Percentiles rank a stretch among this genome's conserved stretches.
Conservation (phyloP, 23 tunicate genomes). For the Phallusia fumigata region DNA sequence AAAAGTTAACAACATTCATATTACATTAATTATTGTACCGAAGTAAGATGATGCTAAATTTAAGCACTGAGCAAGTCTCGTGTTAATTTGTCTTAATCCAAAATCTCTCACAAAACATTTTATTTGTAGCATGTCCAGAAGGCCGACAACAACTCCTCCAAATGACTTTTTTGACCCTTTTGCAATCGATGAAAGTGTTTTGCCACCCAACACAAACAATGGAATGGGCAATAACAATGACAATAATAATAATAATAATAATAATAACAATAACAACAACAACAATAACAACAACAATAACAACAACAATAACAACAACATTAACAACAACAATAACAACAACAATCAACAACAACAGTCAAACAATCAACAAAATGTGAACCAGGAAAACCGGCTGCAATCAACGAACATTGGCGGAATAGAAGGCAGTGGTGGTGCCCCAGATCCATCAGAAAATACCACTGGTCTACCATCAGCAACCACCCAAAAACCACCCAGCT, state of each 20-base stretch:
- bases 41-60: too few species aligned
- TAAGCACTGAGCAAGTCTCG: too few species aligned
- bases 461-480: background rate
- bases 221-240: background rate
- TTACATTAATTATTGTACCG: too few species aligned
- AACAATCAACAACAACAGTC: background rate
- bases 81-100: too few species aligned
- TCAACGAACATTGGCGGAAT: background rate
- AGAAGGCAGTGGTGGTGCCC: background rate
- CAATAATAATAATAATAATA: background rate
- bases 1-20: too few species aligned
- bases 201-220: background rate
- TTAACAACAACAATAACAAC: constrained; percentile 8
- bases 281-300: constrained; percentile 15
- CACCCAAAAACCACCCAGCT: background rate
- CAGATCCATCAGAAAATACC: constrained; percentile 1
- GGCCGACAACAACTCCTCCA: background rate
- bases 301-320: background rate
- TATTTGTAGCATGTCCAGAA: background rate
- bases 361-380: background rate
- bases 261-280: background rate
- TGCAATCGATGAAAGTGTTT: background rate
- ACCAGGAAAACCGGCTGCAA: background rate
- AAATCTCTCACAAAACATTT: too few species aligned
- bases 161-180: background rate